Percentiles rank a stretch among this genome's conserved stretches.
phyloP scores from a whole-genome alignment of 2,888 invertebrate species.

The Dorcus parallelipipedus region DNA sequence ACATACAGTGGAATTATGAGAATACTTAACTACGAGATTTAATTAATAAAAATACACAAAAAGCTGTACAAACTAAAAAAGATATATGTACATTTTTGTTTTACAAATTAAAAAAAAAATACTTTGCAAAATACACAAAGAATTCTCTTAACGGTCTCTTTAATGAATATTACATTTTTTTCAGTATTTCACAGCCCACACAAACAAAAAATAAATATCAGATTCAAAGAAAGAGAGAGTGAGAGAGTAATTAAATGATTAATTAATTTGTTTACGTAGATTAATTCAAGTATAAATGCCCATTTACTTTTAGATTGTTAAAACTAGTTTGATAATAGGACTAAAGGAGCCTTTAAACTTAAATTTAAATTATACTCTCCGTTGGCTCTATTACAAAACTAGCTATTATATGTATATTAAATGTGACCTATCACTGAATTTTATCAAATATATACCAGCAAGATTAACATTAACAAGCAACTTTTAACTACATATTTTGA shows the following conservation, averaged over 20 bases:
- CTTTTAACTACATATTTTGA: too few relatives aligned
- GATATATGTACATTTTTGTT: neutral
- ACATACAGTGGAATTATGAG: conserved; percentile 6
- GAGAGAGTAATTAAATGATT: neutral
- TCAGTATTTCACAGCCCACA: conserved; percentile 15
- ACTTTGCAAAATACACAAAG: too few relatives aligned
- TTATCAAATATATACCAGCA: neutral
- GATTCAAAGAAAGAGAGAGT: neutral
- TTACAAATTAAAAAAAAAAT: too few relatives aligned
- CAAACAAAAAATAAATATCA: conserved; percentile 7
- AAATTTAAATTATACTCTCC: neutral
- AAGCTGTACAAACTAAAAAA: conserved; percentile 4
- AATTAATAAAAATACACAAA: conserved; percentile 3
- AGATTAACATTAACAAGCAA: too few relatives aligned
- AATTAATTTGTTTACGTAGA: neutral
- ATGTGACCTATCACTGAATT: neutral
- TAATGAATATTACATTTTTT: conserved; percentile 1
- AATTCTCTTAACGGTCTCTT: too few relatives aligned
- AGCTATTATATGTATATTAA: too few relatives aligned
- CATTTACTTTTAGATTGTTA: neutral
- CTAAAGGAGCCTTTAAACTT: neutral
- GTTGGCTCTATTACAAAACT: too few relatives aligned
- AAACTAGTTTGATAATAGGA: neutral
- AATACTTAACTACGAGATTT: neutral
- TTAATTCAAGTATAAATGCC: conserved; percentile 3